Conservation (phyloP, 2,888 invertebrate species). For the Drosophila flavopinicola region DNA sequence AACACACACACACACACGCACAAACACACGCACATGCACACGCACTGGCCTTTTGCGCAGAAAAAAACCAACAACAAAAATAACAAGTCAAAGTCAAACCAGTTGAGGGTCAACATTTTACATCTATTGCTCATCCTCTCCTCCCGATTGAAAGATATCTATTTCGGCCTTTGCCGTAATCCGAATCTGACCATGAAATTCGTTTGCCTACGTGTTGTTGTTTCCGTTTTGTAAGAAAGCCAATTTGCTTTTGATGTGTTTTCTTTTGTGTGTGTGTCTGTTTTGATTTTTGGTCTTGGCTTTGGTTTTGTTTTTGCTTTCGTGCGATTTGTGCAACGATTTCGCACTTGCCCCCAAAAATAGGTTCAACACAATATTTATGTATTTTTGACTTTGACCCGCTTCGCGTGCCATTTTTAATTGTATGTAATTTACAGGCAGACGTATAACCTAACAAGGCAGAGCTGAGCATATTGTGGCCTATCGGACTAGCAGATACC, state of each 20-base stretch:
- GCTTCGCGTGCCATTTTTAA: conserved; percentile 59
- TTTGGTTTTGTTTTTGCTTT: conserved; percentile 4
- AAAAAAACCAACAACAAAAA: conserved; percentile 1
- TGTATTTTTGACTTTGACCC: conserved; percentile 73
- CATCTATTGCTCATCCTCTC: conserved; percentile 53
- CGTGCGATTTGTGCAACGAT: conserved; percentile 57
- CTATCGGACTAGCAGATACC: not conserved
- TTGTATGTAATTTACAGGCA: conserved; percentile 41
- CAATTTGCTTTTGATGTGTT: conserved; percentile 56
- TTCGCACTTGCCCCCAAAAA: conserved; percentile 48
- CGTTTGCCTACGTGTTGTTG: conserved; percentile 70
- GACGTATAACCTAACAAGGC: conserved; percentile 30
- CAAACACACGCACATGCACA: not conserved
- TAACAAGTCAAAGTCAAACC: conserved; percentile 46
- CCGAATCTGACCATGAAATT: conserved; percentile 76
- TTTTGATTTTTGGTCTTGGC: not conserved
- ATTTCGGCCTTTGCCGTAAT: conserved; percentile 49
- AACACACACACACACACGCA: conserved; percentile 2
- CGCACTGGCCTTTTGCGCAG: not conserved
- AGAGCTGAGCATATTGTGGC: not conserved
- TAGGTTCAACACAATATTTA: conserved; percentile 37
- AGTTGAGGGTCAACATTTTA: conserved; percentile 55
- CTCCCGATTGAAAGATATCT: conserved; percentile 41
- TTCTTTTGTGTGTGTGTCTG: conserved; percentile 3
- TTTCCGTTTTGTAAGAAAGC: conserved; percentile 76